phyloP scores from a whole-genome alignment of 2,888 invertebrate species.

The Spisula solida region DNA sequence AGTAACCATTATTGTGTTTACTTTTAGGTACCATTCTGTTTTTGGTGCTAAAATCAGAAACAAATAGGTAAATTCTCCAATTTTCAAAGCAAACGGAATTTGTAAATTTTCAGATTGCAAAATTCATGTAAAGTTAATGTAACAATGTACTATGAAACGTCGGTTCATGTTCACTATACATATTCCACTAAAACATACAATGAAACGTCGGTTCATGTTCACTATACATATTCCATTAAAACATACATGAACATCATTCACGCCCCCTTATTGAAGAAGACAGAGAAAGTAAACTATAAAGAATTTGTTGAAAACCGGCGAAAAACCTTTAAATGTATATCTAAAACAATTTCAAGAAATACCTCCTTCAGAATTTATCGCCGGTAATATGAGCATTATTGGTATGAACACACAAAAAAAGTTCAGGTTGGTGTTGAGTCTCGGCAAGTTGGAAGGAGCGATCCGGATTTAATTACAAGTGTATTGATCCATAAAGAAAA shows the following conservation, averaged over 20 bases:
- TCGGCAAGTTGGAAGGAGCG: background rate
- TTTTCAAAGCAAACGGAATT: constrained; percentile 1
- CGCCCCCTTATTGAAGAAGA: background rate
- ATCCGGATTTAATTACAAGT: constrained; percentile 28
- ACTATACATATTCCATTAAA: background rate
- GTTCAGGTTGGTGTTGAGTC: constrained; percentile 24
- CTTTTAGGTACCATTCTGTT: background rate
- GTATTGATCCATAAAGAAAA: constrained; percentile 9
- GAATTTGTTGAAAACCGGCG: constrained; percentile 8
- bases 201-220: constrained; percentile 2
- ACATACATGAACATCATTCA: constrained; percentile 10
- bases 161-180: constrained; percentile 15
- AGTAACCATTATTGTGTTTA: constrained; percentile 29
- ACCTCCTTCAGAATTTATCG: background rate
- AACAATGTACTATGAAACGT: background rate
- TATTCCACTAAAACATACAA: too few relatives aligned
- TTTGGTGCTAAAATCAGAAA: background rate
- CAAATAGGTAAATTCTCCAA: background rate
- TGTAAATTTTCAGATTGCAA: constrained; percentile 27
- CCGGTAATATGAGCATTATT: constrained; percentile 24
- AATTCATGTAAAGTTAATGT: background rate
- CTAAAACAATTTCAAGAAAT: background rate
- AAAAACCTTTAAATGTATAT: constrained; percentile 23
- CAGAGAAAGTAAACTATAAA: background rate
- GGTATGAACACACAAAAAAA: constrained; percentile 17